phyloP scores from a whole-genome alignment of 2,888 invertebrate genomes.

The Polylopha cassiicola region DNA sequence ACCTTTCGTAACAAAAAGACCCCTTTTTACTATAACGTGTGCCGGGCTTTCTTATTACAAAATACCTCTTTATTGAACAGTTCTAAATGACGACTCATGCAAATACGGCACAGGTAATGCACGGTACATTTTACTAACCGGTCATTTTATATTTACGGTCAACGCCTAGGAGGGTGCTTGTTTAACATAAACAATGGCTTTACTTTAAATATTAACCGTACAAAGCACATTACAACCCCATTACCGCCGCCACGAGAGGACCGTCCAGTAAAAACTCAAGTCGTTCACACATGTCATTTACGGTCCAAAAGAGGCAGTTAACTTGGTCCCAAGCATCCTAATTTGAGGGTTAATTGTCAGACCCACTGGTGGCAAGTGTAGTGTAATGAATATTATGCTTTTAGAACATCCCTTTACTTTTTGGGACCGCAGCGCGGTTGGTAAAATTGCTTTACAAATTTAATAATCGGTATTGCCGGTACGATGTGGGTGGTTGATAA shows the following conservation, averaged over 20 bases:
- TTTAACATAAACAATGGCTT: constrained; percentile 14
- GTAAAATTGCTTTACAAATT: constrained; percentile 12
- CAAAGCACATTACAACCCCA: constrained; percentile 19
- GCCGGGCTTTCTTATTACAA: too few species aligned
- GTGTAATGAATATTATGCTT: constrained; percentile 61
- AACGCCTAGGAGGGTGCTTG: constrained; percentile 7
- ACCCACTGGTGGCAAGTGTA: constrained; percentile 53
- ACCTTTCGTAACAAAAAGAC: constrained; percentile 1
- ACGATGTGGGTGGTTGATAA: constrained; percentile 1
- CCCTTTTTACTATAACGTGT: too few species aligned
- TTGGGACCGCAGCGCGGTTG: constrained; percentile 19
- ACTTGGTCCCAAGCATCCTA: constrained; percentile 48
- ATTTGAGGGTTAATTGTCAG: constrained; percentile 65
- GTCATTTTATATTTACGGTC: neutral
- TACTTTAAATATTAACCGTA: constrained; percentile 13
- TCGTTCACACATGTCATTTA: constrained; percentile 47
- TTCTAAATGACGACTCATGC: too few species aligned
- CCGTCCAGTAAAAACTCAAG: constrained; percentile 21
- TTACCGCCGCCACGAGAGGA: constrained; percentile 24
- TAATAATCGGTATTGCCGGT: constrained; percentile 17
- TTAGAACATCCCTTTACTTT: constrained; percentile 38
- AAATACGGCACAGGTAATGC: too few species aligned
- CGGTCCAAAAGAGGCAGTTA: constrained; percentile 57
- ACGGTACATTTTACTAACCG: too few species aligned
- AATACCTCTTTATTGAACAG: too few species aligned